phyloP scores from a whole-genome alignment of 2,113 vertebrate genomes.

The Athene noctua region DNA sequence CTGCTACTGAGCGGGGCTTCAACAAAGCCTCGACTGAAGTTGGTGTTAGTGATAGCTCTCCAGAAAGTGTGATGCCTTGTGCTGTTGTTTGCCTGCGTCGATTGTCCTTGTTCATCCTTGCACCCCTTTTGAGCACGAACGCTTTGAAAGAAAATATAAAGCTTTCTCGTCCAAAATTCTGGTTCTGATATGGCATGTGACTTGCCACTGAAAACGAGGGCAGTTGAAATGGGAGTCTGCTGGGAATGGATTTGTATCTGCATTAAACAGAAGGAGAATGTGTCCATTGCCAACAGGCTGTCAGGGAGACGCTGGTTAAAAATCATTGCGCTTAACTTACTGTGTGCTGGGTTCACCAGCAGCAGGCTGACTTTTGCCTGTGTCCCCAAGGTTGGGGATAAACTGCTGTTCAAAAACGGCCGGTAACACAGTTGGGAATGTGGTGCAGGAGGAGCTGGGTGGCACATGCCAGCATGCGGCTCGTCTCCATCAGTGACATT shows the following conservation, averaged over 20 bases:
- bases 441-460: background rate
- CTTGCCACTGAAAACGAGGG: background rate
- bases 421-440: background rate
- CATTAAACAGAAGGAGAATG: background rate
- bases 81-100: background rate
- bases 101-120: background rate
- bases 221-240: background rate
- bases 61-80: background rate
- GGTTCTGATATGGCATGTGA: background rate
- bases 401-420: background rate
- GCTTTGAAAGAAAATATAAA: background rate
- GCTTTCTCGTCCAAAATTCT: background rate
- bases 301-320: background rate
- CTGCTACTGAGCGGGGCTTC: background rate
- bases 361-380: background rate
- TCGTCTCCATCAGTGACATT: background rate
- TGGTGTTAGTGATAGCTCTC: background rate
- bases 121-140: background rate
- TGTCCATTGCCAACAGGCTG: background rate
- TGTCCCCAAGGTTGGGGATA: background rate
- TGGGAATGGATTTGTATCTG: background rate
- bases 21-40: background rate
- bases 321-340: background rate
- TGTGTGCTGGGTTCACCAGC: background rate
- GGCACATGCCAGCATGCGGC: background rate